Evolutionary conservation across 2,797 vertebrate genomes (phyloP).

Genomic region (Coreius guichenoti): DNA sequence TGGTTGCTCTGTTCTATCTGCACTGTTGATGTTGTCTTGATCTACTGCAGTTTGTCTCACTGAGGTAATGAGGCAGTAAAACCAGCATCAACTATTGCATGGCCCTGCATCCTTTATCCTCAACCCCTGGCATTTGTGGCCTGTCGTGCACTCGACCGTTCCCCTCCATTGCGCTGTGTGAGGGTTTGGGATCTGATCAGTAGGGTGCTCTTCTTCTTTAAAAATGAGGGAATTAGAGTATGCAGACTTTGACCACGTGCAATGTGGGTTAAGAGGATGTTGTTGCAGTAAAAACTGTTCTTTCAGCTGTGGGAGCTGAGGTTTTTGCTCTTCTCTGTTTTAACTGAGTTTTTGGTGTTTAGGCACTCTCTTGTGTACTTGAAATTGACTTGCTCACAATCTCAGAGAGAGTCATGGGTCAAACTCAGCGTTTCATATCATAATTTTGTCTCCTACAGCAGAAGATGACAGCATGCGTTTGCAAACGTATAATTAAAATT

Average conservation of each 20-base stretch:
- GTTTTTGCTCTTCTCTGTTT: background rate
- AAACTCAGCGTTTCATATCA: background rate
- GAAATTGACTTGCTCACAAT: background rate
- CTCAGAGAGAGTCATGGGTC: background rate
- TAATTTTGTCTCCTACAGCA: background rate
- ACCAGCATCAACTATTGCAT: conserved; percentile 5
- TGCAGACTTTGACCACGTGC: conserved; percentile 61
- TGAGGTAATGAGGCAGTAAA: conserved; percentile 34
- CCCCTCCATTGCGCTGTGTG: background rate
- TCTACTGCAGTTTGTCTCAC: conserved; percentile 14
- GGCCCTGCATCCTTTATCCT: background rate
- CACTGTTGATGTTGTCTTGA: conserved; percentile 27
- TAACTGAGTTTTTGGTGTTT: conserved; percentile 1
- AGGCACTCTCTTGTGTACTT: background rate
- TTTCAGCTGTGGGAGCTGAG: background rate
- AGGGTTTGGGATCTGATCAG: conserved; percentile 78
- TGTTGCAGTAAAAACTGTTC: background rate
- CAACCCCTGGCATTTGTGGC: conserved; percentile 33
- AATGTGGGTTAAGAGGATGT: conserved; percentile 5
- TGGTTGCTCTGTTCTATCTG: conserved; percentile 18
- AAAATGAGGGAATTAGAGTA: conserved; percentile 79
- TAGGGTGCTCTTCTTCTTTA: conserved; percentile 71
- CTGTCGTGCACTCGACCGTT: conserved; percentile 78
- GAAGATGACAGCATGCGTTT: conserved; percentile 17
- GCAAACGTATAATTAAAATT: conserved; percentile 1